phyloP scores from a whole-genome alignment of 2,888 invertebrate genomes.

The Lacanobia wlatinum region DNA sequence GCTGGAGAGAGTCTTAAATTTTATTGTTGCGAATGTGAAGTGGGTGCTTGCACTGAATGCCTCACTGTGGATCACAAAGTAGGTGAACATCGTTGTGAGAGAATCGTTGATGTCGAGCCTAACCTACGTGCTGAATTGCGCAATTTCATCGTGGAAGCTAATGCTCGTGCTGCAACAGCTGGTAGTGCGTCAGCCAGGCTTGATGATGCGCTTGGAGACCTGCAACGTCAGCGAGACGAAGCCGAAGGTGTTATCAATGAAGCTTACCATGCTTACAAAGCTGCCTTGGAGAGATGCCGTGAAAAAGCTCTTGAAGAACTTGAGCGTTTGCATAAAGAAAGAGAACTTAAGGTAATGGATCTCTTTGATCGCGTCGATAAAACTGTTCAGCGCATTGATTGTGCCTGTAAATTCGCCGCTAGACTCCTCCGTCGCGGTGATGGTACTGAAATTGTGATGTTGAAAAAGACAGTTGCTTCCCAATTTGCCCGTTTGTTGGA shows the following conservation, averaged over 20 bases:
- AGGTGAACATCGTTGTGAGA: slow-evolving; percentile 95
- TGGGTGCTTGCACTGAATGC: slow-evolving; percentile 97
- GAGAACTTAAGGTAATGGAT: slow-evolving; percentile 97
- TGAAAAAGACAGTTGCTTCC: slow-evolving; percentile 94
- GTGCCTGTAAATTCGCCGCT: slow-evolving; percentile 96
- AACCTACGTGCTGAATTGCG: slow-evolving; percentile 95
- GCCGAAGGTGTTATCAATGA: slow-evolving; percentile 96
- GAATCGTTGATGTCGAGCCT: slow-evolving; percentile 95
- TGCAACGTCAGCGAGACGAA: slow-evolving; percentile 96
- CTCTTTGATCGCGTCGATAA: slow-evolving; percentile 95
- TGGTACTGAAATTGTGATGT: slow-evolving; percentile 95
- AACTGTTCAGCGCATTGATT: slow-evolving; percentile 95
- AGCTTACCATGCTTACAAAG: slow-evolving; percentile 95
- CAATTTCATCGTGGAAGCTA: slow-evolving; percentile 94
- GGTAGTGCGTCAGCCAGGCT: slow-evolving; percentile 94
- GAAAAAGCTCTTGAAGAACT: slow-evolving; percentile 94
- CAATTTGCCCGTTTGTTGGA: slow-evolving; percentile 95
- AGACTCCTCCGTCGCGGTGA: slow-evolving; percentile 96
- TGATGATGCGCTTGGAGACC: slow-evolving; percentile 95
- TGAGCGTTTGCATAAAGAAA: slow-evolving; percentile 94
- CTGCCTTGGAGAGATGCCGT: slow-evolving; percentile 94
- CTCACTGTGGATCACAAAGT: slow-evolving; percentile 95
- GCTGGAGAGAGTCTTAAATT: slow-evolving; percentile 96
- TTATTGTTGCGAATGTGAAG: slow-evolving; percentile 97
- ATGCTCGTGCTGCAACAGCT: slow-evolving; percentile 94